Conservation (phyloP, 2,888 invertebrate species). For the Entomobrya multifasciata region DNA sequence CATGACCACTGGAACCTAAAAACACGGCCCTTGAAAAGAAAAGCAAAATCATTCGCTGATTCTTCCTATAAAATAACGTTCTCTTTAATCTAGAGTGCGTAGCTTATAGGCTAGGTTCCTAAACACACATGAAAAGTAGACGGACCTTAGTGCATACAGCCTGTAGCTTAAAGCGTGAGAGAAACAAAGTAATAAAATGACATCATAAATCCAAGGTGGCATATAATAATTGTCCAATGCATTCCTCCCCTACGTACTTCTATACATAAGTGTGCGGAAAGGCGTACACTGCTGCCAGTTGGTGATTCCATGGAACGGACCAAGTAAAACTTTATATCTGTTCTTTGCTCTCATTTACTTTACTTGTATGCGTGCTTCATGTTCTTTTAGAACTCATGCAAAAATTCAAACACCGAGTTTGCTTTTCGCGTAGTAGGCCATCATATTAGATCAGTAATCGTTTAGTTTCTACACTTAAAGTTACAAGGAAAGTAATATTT, state of each 20-base stretch:
- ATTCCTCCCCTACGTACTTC: slow-evolving; percentile 55
- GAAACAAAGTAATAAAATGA: slow-evolving; percentile 66
- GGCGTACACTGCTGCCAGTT: neutral
- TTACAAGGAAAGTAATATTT: neutral
- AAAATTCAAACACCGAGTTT: neutral
- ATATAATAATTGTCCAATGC: slow-evolving; percentile 69
- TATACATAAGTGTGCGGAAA: neutral
- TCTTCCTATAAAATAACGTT: neutral
- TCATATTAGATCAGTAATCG: neutral
- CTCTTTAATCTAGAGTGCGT: too few species aligned
- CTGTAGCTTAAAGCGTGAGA: neutral
- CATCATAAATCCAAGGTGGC: slow-evolving; percentile 69
- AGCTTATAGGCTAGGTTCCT: too few species aligned
- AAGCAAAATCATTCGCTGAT: slow-evolving; percentile 53
- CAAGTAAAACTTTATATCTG: neutral
- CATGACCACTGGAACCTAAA: slow-evolving; percentile 32
- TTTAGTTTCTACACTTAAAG: neutral
- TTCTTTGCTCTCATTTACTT: neutral
- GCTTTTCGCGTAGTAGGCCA: neutral
- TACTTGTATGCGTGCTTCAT: neutral
- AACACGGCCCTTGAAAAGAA: slow-evolving; percentile 59
- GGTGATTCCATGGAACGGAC: slow-evolving; percentile 7
- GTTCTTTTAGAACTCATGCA: neutral
- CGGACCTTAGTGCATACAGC: too few species aligned
- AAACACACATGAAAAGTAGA: too few species aligned